Evolutionary conservation across 2,888 invertebrate genomes (phyloP), one percentile per base, ranked within the genome.

Genomic region (Drosophila paramelanica): DNA sequence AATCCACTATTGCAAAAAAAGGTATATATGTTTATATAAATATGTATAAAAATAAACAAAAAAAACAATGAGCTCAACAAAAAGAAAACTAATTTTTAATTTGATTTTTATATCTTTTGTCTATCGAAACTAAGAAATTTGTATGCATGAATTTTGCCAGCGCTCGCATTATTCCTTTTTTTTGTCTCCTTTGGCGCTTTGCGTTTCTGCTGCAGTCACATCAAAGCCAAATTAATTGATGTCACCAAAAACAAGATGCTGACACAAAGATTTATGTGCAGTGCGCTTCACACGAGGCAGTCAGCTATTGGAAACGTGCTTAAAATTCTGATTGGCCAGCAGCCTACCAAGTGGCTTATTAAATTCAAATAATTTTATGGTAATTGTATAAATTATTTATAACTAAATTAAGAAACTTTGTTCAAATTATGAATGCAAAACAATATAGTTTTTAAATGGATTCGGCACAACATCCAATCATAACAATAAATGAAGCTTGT

Each of bases 391-490:
- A 87, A 82, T 84, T 61, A 87, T 87, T 85, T 84, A 85, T 85
- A 69, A 36, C 77, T 68, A 68, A 73, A 80, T 76, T 69, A 53
- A 46, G 55, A 58, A 66, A 59, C 45, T 13, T 10, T 25, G 11
- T 50, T 51, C 57, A 41, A 68, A 88, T 88, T 83, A 88, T 85
- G 81, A 83, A 85, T 85, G 81, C 77, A 79, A 77, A 81, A 69
- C 60, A 75, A 71, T 66, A 67, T 52, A 45, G 46, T 53, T 67
- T 50, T 55, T 42, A 69, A 76, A 73, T 67, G 68, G 72, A 75
- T 73, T 79, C 73, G 72, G 71, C 71, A 65, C 62, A 69, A 53
- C 66, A 67, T 66, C 71, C 62, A 73, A 76, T 73, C 53, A 72
- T 27, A 45, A 67, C 61, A 76, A 60, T 46, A 65, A 66, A 73